phyloP scores from a whole-genome alignment of 1,140 invertebrate genomes.

The Araneus ventricosus region DNA sequence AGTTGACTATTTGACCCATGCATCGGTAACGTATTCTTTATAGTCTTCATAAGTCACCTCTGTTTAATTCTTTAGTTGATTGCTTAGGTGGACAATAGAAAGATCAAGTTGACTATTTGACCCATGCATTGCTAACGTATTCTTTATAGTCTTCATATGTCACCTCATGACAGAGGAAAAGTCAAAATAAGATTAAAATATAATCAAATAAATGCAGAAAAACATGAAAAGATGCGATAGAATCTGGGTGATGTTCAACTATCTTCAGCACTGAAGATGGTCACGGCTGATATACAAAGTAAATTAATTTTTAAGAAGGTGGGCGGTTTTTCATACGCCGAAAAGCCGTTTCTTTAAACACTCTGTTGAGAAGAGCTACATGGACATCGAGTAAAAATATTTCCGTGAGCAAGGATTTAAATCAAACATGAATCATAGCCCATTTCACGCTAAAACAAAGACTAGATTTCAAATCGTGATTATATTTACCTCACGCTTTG shows the following conservation, averaged over 20 bases:
- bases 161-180: too few relatives aligned
- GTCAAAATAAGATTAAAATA: too few relatives aligned
- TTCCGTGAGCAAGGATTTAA: not conserved
- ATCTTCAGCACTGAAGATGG: not conserved
- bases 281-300: not conserved
- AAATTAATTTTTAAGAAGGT: conserved; percentile 21
- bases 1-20: too few relatives aligned
- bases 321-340: not conserved
- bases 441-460: not conserved
- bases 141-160: too few relatives aligned
- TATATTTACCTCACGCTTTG: not conserved
- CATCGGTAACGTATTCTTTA: too few relatives aligned
- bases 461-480: conserved; percentile 29
- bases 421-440: conserved; percentile 5
- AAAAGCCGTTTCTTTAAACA: not conserved
- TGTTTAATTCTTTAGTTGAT: too few relatives aligned
- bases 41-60: too few relatives aligned
- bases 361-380: not conserved
- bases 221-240: not conserved
- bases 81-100: too few relatives aligned
- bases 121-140: too few relatives aligned
- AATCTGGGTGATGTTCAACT: not conserved
- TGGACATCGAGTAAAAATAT: not conserved
- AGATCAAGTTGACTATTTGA: too few relatives aligned
- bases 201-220: too few relatives aligned